These are phyloP conservation scores for Mya arenaria DNA, from an alignment of 1,140 invertebrate genomes.

Conservation along the genomic window DNA sequence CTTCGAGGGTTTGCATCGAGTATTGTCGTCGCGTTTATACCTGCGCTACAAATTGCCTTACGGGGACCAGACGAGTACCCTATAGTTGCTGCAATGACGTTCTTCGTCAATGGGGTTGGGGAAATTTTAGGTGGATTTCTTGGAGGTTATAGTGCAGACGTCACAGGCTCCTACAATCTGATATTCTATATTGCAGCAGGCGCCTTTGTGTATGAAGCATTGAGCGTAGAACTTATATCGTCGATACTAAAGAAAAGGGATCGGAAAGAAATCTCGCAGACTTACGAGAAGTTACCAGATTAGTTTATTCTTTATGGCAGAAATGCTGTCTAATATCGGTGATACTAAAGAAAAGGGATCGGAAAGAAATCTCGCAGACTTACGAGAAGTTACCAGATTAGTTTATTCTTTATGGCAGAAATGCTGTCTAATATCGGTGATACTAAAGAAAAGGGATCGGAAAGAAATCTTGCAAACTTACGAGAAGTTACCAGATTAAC, in stretches of 20 bases:
- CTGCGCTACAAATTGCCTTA: slow-evolving; percentile 4
- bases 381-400: no score
- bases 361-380: no score
- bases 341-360: slow-evolving; percentile 1
- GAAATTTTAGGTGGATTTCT: not conserved
- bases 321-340: slow-evolving; percentile 1
- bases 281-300: no score
- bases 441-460: not conserved
- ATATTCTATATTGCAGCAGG: slow-evolving; percentile 31
- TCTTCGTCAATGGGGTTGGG: not conserved
- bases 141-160: slow-evolving; percentile 16
- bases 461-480: no score
- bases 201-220: not conserved
- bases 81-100: not conserved
- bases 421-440: not conserved
- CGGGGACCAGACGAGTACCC: slow-evolving; percentile 2
- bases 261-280: no score
- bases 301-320: no score
- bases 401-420: no score
- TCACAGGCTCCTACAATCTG: slow-evolving; percentile 23
- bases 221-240: not conserved
- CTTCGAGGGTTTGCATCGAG: not conserved
- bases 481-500: no score
- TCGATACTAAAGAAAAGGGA: slow-evolving; percentile 3
- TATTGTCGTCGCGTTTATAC: not conserved